These are phyloP conservation scores for Myiozetetes cayanensis DNA, from an alignment of 2,113 vertebrate species.

Conservation along the genomic window DNA sequence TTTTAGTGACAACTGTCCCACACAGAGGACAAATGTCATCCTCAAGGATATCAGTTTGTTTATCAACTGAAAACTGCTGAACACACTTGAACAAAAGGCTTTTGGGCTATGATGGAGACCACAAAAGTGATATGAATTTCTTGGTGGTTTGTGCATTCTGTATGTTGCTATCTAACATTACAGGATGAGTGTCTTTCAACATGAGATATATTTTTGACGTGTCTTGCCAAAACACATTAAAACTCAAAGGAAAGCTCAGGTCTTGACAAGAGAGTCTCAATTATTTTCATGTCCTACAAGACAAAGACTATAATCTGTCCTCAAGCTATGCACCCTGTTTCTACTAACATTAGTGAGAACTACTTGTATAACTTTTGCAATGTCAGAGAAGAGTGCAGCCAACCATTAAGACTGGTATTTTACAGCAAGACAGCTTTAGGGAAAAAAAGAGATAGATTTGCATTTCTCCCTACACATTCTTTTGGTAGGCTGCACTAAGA, in stretches of 20 bases:
- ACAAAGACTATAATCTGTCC: slow-evolving; percentile 41
- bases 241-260: not conserved
- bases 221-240: not conserved
- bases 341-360: not conserved
- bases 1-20: not conserved
- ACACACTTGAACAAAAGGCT: not conserved
- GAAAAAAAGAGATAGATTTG: not conserved
- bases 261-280: slow-evolving; percentile 47
- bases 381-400: not conserved
- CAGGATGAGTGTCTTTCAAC: not conserved
- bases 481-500: not conserved
- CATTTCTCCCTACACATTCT: not conserved
- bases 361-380: not conserved
- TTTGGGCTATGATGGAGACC: not conserved
- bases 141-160: not conserved
- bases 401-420: not conserved
- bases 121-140: not conserved
- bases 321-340: slow-evolving; percentile 10
- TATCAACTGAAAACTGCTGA: not conserved
- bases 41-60: not conserved
- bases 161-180: not conserved
- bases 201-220: not conserved
- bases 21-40: not conserved
- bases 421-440: not conserved
- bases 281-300: slow-evolving; percentile 34